phyloP scores from a whole-genome alignment of 1,140 invertebrate species.

The Laupala kohalensis region DNA sequence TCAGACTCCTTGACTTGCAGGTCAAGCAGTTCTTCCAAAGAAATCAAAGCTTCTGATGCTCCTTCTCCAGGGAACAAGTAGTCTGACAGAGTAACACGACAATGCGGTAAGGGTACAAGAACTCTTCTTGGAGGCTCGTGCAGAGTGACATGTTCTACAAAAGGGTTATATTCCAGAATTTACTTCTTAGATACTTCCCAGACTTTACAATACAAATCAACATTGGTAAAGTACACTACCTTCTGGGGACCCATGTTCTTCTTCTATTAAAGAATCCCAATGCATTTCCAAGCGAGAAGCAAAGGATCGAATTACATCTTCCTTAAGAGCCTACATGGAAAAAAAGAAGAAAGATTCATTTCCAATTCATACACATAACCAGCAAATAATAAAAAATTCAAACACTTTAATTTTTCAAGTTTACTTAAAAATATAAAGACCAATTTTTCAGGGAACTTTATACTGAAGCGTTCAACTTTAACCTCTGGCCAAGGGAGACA shows the following conservation, averaged over 20 bases:
- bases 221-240: slow-evolving; percentile 27
- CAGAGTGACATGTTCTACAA: slow-evolving; percentile 26
- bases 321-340: slow-evolving; percentile 52
- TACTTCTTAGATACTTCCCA: background rate
- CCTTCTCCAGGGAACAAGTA: slow-evolving; percentile 76
- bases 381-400: too few species aligned
- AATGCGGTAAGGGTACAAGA: slow-evolving; percentile 48
- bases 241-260: slow-evolving; percentile 52
- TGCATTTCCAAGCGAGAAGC: slow-evolving; percentile 67
- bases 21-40: slow-evolving; percentile 59
- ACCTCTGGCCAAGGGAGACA: too few species aligned
- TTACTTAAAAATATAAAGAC: too few species aligned
- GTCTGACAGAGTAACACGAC: slow-evolving; percentile 57
- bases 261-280: slow-evolving; percentile 70
- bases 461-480: too few species aligned
- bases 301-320: slow-evolving; percentile 65
- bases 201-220: too few species aligned
- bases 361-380: too few species aligned
- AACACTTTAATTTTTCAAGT: too few species aligned
- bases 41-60: slow-evolving; percentile 53
- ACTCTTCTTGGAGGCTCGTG: slow-evolving; percentile 69
- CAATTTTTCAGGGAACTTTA: too few species aligned
- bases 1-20: slow-evolving; percentile 48
- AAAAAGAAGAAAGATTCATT: background rate
- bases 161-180: background rate